Evolutionary conservation across 2,113 vertebrate species (phyloP).

Genomic region (Cynopterus brachyotis): DNA sequence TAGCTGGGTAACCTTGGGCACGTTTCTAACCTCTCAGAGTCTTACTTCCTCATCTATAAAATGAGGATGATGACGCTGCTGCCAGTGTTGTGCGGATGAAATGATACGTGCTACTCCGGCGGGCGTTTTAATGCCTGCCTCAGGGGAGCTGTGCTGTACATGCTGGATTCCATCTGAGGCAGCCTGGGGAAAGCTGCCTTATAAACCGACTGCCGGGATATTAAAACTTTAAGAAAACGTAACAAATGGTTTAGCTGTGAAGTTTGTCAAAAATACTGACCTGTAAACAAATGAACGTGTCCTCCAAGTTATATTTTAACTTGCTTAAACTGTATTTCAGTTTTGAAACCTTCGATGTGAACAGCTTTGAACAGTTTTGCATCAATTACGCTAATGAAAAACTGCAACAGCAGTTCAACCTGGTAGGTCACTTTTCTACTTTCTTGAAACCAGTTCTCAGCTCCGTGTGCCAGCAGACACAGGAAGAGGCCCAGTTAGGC

Average conservation of each 20-base stretch:
- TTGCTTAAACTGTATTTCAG: conserved; percentile 83
- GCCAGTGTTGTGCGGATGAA: not conserved
- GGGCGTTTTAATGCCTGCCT: rapidly evolving
- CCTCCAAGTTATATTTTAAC: conserved; percentile 11
- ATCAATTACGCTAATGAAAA: conserved; percentile 99
- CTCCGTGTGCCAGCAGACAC: rapidly evolving
- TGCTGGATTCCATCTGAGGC: not conserved
- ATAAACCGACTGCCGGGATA: not conserved
- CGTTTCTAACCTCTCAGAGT: not conserved
- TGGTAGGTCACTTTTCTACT: conserved; percentile 85
- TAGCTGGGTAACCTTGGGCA: not conserved
- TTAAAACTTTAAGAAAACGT: not conserved
- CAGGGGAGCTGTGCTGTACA: not conserved
- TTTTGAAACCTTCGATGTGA: conserved; percentile 98
- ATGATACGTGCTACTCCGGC: rapidly evolving
- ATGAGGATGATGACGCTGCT: not conserved
- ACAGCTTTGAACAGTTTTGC: conserved; percentile 99
- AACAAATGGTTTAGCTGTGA: not conserved
- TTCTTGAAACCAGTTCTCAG: not conserved
- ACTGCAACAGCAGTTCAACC: conserved; percentile 97
- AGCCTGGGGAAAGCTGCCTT: not conserved
- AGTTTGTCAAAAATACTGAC: not conserved
- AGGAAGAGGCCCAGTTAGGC: rapidly evolving
- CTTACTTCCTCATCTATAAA: not conserved
- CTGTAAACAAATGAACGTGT: not conserved